Percentiles rank a stretch among this genome's conserved stretches.
Conservation (phyloP, 2,797 vertebrate genomes). For the Emys orbicularis region DNA sequence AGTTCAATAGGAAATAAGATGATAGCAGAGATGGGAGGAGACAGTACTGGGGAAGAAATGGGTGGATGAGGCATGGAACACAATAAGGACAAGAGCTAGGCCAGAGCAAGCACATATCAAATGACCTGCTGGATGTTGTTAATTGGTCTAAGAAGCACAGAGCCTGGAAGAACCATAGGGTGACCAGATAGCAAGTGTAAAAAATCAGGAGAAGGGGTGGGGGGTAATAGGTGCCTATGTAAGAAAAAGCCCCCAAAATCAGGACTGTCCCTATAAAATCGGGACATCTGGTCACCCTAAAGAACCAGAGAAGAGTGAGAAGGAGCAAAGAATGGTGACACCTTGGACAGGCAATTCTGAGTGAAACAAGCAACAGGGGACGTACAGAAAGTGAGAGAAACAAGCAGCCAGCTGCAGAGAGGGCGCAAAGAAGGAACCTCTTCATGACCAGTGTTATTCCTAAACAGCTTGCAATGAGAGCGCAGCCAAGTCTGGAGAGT, state of each 20-base stretch:
- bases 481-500: not conserved
- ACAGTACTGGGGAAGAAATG: fast-evolving
- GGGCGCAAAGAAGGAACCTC: not conserved
- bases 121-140: not conserved
- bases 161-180: not conserved
- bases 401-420: not conserved
- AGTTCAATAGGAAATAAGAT: not conserved
- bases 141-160: not conserved
- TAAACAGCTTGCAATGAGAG: not conserved
- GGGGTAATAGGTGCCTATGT: too few relatives aligned
- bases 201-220: too few relatives aligned
- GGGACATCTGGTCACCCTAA: too few relatives aligned
- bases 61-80: not conserved
- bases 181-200: too few relatives aligned
- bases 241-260: too few relatives aligned
- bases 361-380: not conserved
- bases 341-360: not conserved
- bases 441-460: not conserved
- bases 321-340: not conserved
- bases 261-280: too few relatives aligned
- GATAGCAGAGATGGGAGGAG: not conserved
- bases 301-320: not conserved
- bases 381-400: not conserved
- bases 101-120: not conserved
- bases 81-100: not conserved